Percentiles rank a stretch among this genome's conserved stretches.
Conservation (phyloP, 2,888 invertebrate species). For the Seira ritae region DNA sequence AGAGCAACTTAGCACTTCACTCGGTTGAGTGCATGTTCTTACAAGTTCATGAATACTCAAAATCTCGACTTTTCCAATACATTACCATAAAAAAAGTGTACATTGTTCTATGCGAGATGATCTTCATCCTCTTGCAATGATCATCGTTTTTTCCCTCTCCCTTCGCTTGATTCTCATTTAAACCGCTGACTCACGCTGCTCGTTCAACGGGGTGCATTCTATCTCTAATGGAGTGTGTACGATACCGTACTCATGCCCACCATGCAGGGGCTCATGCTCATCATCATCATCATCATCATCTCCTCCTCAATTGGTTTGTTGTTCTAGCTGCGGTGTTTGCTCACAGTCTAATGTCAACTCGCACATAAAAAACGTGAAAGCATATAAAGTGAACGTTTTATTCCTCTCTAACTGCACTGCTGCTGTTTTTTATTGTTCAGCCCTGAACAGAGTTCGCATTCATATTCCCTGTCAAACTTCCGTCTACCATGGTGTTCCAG, state of each 20-base stretch:
- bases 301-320: not conserved
- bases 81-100: constrained; percentile 55
- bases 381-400: no score
- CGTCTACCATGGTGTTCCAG: no score
- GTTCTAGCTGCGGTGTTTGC: no score
- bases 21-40: constrained; percentile 49
- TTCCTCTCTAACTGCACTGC: no score
- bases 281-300: not conserved
- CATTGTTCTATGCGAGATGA: constrained; percentile 42
- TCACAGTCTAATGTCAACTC: no score
- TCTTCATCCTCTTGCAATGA: not conserved
- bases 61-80: constrained; percentile 63
- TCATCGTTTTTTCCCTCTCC: constrained; percentile 9
- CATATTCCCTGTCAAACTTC: no score
- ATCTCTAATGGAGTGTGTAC: not conserved
- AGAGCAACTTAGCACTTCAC: constrained; percentile 16
- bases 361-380: no score
- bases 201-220: not conserved
- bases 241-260: not conserved
- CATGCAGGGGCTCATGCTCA: not conserved
- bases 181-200: constrained; percentile 58
- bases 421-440: no score
- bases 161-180: constrained; percentile 32
- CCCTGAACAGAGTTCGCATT: no score
- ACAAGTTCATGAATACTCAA: constrained; percentile 66